Evolutionary conservation across 2,113 vertebrate genomes (phyloP).

Genomic region (Corythaeola cristata): DNA sequence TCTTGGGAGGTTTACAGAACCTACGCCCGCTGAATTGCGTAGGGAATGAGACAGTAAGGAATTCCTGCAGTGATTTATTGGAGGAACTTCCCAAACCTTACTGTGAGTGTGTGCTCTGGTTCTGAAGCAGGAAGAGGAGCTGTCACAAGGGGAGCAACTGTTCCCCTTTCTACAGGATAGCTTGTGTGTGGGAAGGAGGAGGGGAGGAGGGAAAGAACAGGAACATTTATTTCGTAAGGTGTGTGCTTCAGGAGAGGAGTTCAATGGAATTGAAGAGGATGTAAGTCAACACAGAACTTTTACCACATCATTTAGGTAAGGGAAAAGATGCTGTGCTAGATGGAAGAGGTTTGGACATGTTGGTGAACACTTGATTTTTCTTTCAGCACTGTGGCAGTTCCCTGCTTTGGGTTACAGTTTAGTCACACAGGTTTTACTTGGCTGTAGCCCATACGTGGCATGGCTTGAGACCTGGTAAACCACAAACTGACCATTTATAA

Average conservation of each 20-base stretch:
- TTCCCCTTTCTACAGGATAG: background rate
- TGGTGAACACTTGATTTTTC: background rate
- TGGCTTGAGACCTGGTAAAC: background rate
- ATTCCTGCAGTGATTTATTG: background rate
- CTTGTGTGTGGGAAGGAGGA: background rate
- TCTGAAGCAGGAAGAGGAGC: background rate
- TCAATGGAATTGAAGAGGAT: background rate
- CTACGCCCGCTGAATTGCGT: rapidly evolving
- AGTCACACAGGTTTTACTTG: background rate
- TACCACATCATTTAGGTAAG: background rate
- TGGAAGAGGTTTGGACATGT: background rate
- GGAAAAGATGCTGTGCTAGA: background rate
- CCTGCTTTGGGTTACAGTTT: background rate
- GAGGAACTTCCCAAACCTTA: background rate
- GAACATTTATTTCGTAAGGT: background rate
- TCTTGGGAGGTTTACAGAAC: background rate
- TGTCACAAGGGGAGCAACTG: background rate
- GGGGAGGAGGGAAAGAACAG: background rate
- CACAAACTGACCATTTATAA: background rate
- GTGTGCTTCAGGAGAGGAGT: background rate
- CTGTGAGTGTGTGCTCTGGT: background rate
- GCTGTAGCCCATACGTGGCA: background rate
- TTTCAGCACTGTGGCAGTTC: background rate
- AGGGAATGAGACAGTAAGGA: background rate
- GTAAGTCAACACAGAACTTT: background rate